Evolutionary conservation across 2,797 vertebrate genomes (phyloP).

Genomic region (Bovichtus variegatus): DNA sequence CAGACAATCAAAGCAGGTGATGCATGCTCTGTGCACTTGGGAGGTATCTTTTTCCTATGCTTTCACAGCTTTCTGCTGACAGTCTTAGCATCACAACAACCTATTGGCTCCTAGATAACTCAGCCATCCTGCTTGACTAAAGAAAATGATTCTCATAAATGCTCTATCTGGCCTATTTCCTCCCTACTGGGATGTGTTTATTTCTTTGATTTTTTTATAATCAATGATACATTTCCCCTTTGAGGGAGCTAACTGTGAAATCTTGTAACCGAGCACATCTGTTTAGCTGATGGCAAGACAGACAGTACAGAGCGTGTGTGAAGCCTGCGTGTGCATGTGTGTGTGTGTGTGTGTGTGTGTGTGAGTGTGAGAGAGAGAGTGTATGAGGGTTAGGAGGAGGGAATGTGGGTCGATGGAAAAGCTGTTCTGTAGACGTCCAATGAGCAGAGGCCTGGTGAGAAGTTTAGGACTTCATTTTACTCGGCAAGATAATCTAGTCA

Average conservation of each 20-base stretch:
- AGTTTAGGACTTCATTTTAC: conserved; percentile 30
- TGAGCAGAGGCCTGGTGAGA: neutral
- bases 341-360: neutral
- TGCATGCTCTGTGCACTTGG: conserved; percentile 5
- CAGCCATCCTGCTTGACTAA: conserved; percentile 38
- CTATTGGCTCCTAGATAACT: conserved; percentile 18
- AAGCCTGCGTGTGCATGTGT: neutral
- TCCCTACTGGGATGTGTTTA: conserved; percentile 22
- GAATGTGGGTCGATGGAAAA: conserved; percentile 1
- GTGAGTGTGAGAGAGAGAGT: neutral
- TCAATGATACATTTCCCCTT: conserved; percentile 56
- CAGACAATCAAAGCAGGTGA: neutral
- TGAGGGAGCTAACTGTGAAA: conserved; percentile 42
- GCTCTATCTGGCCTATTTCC: conserved; percentile 42
- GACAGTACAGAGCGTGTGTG: conserved; percentile 28
- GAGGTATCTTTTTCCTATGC: conserved; percentile 9
- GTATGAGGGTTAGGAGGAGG: conserved; percentile 1
- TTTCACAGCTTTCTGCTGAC: conserved; percentile 28
- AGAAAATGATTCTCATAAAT: conserved; percentile 39
- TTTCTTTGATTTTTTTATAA: conserved; percentile 46
- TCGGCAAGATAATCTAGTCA: conserved; percentile 9
- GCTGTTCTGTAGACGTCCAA: conserved; percentile 3
- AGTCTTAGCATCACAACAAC: conserved; percentile 23
- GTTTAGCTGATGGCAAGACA: conserved; percentile 63
- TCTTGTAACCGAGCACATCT: conserved; percentile 55